Conservation (phyloP, 2,113 vertebrate species). For the Pagrus major region DNA sequence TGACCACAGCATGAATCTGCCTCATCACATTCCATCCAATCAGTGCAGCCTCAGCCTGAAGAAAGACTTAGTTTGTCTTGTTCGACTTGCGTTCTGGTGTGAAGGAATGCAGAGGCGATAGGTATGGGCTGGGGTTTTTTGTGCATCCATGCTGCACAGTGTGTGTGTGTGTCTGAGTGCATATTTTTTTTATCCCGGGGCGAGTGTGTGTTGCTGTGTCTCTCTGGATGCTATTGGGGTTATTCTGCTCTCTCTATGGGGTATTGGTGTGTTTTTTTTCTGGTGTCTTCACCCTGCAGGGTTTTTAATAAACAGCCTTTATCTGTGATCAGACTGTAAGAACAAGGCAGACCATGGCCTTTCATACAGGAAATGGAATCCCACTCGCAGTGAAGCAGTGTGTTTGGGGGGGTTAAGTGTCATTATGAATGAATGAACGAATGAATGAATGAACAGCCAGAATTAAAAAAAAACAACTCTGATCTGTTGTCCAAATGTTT, state of each 20-base stretch:
- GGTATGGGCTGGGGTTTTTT: slow-evolving; percentile 6
- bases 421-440: background rate
- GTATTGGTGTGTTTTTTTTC: background rate
- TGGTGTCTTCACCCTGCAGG: slow-evolving; percentile 44
- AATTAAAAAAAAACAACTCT: too few relatives aligned
- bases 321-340: slow-evolving; percentile 53
- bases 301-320: slow-evolving; percentile 68
- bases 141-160: background rate
- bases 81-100: slow-evolving; percentile 38
- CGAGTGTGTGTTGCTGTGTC: slow-evolving; percentile 14
- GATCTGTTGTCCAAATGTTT: too few relatives aligned
- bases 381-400: background rate
- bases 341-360: slow-evolving; percentile 7
- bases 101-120: slow-evolving; percentile 47
- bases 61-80: slow-evolving; percentile 26
- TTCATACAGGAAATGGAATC: slow-evolving; percentile 30
- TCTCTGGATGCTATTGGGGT: background rate
- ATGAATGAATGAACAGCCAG: background rate
- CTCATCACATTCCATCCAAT: slow-evolving; percentile 49
- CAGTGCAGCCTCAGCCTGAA: background rate
- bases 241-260: slow-evolving; percentile 13
- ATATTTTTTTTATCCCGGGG: background rate
- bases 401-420: background rate
- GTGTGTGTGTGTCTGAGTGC: slow-evolving; percentile 20
- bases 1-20: slow-evolving; percentile 28